Conservation (phyloP, 2,888 invertebrate genomes). For the Willowsia nigromaculata region DNA sequence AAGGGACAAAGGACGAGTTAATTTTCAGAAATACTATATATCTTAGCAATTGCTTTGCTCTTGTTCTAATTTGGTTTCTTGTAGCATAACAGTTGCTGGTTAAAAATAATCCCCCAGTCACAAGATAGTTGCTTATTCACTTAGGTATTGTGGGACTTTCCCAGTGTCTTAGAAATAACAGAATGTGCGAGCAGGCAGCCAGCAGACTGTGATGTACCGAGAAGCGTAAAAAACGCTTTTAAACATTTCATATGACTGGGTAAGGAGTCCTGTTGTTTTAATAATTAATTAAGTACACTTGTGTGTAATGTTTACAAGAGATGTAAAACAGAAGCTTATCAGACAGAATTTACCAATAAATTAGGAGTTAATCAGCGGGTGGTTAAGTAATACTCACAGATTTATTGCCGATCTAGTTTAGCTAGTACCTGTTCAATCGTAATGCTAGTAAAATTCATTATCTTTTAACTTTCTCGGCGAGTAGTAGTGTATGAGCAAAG, state of each 20-base stretch:
- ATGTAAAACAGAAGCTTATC: neutral
- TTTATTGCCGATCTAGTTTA: constrained; percentile 29
- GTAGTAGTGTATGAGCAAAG: too few relatives aligned
- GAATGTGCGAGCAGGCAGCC: neutral
- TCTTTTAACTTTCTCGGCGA: too few relatives aligned
- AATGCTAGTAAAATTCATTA: too few relatives aligned
- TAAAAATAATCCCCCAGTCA: too few relatives aligned
- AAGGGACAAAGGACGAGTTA: too few relatives aligned
- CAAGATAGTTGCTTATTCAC: constrained; percentile 16
- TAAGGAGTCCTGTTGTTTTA: constrained; percentile 48
- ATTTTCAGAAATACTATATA: too few relatives aligned
- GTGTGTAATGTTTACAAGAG: neutral
- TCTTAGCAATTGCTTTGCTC: too few relatives aligned
- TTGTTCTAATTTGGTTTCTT: too few relatives aligned
- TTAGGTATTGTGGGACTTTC: constrained; percentile 26
- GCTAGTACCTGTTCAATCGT: too few relatives aligned
- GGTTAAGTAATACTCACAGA: constrained; percentile 28
- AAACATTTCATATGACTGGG: neutral
- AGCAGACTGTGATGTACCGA: too few relatives aligned
- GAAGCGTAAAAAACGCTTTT: neutral
- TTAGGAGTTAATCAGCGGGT: constrained; percentile 47
- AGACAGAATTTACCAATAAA: constrained; percentile 45
- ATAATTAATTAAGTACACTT: constrained; percentile 49
- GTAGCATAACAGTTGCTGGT: too few relatives aligned
- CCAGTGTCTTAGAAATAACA: constrained; percentile 18